Percentiles rank a stretch among this genome's conserved stretches.
Evolutionary conservation across 2,797 vertebrate species (phyloP).

Genomic region (Pangasius krempfi): DNA sequence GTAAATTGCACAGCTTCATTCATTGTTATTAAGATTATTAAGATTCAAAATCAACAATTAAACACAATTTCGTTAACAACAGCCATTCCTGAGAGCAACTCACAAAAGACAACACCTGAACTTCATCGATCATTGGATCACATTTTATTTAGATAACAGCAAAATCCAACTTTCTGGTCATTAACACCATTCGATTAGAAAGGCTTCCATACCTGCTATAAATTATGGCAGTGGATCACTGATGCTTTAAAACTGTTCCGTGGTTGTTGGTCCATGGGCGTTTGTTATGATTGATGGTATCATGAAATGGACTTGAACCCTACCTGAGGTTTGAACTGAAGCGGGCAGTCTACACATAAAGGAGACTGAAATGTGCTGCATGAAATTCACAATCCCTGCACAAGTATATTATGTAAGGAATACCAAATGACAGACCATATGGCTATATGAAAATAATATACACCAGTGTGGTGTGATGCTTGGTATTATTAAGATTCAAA

Average conservation of each 20-base stretch:
- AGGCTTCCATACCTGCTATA: neutral
- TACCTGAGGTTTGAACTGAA: neutral
- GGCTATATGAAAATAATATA: neutral
- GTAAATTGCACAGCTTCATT: neutral
- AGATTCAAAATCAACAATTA: neutral
- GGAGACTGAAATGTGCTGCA: neutral
- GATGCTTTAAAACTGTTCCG: neutral
- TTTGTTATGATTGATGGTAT: neutral
- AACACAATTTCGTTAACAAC: neutral
- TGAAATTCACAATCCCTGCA: neutral
- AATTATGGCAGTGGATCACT: neutral
- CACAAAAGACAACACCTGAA: neutral
- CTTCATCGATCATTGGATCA: neutral
- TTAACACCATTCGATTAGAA: neutral
- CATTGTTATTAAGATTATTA: neutral
- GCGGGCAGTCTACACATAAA: neutral
- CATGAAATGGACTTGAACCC: slow-evolving; percentile 5
- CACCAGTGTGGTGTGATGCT: neutral
- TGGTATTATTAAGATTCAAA: neutral
- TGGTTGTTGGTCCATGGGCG: neutral
- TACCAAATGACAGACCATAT: neutral
- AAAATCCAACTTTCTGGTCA: neutral
- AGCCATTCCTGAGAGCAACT: neutral
- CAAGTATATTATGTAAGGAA: neutral
- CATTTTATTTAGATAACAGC: no score